phyloP scores from a whole-genome alignment of 2,113 vertebrate genomes.

The Opisthocomus hoazin region DNA sequence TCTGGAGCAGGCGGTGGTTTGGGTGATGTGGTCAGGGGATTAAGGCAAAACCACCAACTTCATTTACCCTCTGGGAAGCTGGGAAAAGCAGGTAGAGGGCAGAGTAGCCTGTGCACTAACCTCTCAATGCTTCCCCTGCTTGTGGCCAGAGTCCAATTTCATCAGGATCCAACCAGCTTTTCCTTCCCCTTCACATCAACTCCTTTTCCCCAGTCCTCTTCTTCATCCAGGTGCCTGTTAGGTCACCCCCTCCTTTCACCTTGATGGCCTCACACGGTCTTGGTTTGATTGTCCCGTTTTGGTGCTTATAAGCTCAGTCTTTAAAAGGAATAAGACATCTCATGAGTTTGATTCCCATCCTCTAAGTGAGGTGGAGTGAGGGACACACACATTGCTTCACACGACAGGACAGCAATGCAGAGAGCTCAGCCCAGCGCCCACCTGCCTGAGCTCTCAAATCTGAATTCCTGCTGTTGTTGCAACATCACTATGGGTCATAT shows the following conservation, averaged over 20 bases:
- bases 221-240: neutral
- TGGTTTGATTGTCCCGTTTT: neutral
- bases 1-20: neutral
- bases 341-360: neutral
- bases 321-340: neutral
- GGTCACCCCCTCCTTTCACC: neutral
- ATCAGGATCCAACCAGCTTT: neutral
- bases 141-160: neutral
- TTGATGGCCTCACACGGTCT: neutral
- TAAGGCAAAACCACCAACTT: neutral
- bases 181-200: neutral
- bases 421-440: neutral
- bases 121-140: neutral
- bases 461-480: rapidly evolving
- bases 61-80: neutral
- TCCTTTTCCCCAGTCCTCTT: neutral
- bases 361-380: neutral
- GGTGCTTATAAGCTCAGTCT: neutral
- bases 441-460: neutral
- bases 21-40: neutral
- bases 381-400: rapidly evolving
- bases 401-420: neutral
- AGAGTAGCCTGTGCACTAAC: neutral
- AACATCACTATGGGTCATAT: neutral
- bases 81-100: neutral